Evolutionary conservation across 1,140 invertebrate genomes (phyloP).

Genomic region (Drosophila bocki): DNA sequence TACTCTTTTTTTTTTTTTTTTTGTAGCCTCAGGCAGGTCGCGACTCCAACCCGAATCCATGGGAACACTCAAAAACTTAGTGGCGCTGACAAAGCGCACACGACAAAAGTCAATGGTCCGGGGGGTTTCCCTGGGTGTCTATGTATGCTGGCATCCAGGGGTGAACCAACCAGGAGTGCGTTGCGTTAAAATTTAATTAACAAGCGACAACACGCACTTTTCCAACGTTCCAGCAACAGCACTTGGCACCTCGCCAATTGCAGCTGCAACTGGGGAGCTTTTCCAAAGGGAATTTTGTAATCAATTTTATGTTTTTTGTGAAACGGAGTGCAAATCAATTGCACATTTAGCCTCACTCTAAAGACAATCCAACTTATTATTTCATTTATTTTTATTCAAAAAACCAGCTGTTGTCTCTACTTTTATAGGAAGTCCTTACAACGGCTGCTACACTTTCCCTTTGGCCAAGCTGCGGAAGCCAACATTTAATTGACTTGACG

Average conservation of each 20-base stretch:
- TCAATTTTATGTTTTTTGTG: background rate
- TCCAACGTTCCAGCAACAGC: slow-evolving; percentile 1
- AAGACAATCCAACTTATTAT: too few species aligned
- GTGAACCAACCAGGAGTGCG: slow-evolving; percentile 46
- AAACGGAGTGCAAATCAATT: background rate
- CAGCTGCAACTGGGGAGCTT: slow-evolving; percentile 1
- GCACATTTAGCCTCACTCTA: too few species aligned
- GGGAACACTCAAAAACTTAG: slow-evolving; percentile 64
- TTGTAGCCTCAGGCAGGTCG: slow-evolving; percentile 47
- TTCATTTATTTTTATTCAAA: background rate
- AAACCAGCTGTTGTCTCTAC: background rate
- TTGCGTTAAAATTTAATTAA: slow-evolving; percentile 76
- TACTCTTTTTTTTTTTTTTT: slow-evolving; percentile 6
- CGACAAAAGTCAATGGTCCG: slow-evolving; percentile 65
- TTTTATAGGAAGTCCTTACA: background rate
- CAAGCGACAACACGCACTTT: slow-evolving; percentile 47
- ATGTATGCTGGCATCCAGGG: background rate
- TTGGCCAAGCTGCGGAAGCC: slow-evolving; percentile 69
- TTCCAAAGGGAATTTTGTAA: background rate
- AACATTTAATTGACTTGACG: slow-evolving; percentile 83
- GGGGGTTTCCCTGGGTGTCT: slow-evolving; percentile 5
- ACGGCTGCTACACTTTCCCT: slow-evolving; percentile 64
- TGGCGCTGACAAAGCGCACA: slow-evolving; percentile 50
- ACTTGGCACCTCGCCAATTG: slow-evolving; percentile 29
- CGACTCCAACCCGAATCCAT: slow-evolving; percentile 42